Percentiles rank a stretch among this genome's conserved stretches.
phyloP scores from a whole-genome alignment of 1,140 invertebrate genomes.

The Danaus melanippus region DNA sequence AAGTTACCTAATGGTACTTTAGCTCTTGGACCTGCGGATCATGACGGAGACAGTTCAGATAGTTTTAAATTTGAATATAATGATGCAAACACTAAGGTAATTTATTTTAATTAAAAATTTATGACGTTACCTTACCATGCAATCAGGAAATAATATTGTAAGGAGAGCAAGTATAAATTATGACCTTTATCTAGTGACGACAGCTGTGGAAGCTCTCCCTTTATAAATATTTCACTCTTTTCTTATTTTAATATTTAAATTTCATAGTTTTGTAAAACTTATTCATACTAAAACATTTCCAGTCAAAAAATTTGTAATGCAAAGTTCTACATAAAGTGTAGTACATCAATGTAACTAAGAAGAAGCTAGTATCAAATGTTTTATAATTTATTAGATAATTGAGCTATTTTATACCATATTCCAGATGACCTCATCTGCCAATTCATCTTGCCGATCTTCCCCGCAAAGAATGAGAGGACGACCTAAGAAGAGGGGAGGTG shows the following conservation, averaged over 20 bases:
- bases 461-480: conserved; percentile 60
- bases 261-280: too few species aligned
- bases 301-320: too few species aligned
- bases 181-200: too few species aligned
- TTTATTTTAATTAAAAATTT: conserved; percentile 1
- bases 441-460: conserved; percentile 66
- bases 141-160: too few species aligned
- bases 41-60: conserved; percentile 63
- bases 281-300: too few species aligned
- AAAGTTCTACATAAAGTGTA: too few species aligned
- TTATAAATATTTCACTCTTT: too few species aligned
- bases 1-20: conserved; percentile 79
- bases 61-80: conserved; percentile 63
- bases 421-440: conserved; percentile 67
- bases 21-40: conserved; percentile 73
- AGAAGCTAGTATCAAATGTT: background rate
- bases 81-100: conserved; percentile 63
- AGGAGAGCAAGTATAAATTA: too few species aligned
- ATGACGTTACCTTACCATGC: conserved; percentile 1
- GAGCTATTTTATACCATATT: conserved; percentile 18
- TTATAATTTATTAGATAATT: background rate
- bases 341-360: too few species aligned
- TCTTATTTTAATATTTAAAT: too few species aligned
- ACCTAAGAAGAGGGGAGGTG: conserved; percentile 51
- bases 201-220: too few species aligned